phyloP scores from a whole-genome alignment of 2,888 invertebrate genomes.

The Xiphydria camelus region DNA sequence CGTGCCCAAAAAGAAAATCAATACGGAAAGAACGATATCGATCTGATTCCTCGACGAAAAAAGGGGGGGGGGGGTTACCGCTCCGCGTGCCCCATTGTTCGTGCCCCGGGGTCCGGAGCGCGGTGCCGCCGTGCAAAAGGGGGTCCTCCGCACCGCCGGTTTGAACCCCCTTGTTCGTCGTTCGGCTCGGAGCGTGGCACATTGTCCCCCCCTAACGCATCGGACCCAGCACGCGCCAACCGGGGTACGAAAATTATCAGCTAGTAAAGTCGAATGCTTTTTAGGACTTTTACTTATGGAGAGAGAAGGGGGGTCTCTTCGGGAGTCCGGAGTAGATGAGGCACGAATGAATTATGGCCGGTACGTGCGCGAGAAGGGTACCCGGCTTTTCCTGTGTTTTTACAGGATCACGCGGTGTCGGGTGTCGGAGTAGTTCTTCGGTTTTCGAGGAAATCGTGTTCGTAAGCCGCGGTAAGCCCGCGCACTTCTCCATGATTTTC shows the following conservation, averaged over 20 bases:
- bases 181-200: slow-evolving; percentile 24
- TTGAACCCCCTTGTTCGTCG: slow-evolving; percentile 20
- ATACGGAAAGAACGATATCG: slow-evolving; percentile 26
- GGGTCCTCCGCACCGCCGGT: slow-evolving; percentile 14
- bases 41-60: slow-evolving; percentile 10
- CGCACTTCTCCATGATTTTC: neutral
- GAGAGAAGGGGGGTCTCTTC: neutral
- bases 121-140: slow-evolving; percentile 4
- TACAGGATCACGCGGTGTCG: slow-evolving; percentile 31
- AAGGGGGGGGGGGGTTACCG: slow-evolving; percentile 13
- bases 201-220: slow-evolving; percentile 16
- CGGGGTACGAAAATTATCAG: slow-evolving; percentile 35
- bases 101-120: slow-evolving; percentile 14
- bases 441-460: slow-evolving; percentile 2
- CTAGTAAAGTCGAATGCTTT: slow-evolving; percentile 31
- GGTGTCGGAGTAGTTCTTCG: slow-evolving; percentile 25
- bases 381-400: slow-evolving; percentile 30
- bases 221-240: slow-evolving; percentile 21
- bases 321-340: slow-evolving; percentile 25
- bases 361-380: slow-evolving; percentile 1
- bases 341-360: slow-evolving; percentile 32
- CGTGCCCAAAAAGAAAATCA: slow-evolving; percentile 22
- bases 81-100: slow-evolving; percentile 28
- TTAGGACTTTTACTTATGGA: slow-evolving; percentile 17
- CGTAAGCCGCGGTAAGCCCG: neutral